phyloP scores from a whole-genome alignment of 1,140 invertebrate genomes.

The Drosophila persimilis region DNA sequence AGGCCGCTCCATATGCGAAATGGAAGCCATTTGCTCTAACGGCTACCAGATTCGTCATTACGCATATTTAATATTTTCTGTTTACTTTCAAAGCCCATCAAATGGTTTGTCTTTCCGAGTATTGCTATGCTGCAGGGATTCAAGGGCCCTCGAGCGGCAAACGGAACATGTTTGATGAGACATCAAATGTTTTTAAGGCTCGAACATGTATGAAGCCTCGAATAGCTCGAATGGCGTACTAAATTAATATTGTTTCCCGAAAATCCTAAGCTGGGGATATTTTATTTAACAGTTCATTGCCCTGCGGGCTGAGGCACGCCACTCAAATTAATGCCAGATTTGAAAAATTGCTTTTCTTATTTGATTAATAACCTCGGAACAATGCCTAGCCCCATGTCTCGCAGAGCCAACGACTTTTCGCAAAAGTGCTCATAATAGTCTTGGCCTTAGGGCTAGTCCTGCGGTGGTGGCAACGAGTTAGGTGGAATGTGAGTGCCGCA shows the following conservation, averaged over 20 bases:
- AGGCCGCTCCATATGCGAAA: no score
- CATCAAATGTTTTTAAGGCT: not conserved
- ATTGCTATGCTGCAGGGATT: not conserved
- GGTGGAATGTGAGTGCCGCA: not conserved
- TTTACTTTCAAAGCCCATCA: conserved; percentile 11
- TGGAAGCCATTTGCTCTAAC: conserved; percentile 31
- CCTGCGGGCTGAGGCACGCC: conserved; percentile 32
- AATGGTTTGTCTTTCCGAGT: conserved; percentile 12
- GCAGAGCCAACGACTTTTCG: not conserved
- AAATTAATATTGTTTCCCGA: not conserved
- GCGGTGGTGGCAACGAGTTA: conserved; percentile 34
- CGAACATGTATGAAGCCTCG: conserved; percentile 10
- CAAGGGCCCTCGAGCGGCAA: not conserved
- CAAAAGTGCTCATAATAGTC: conserved; percentile 48
- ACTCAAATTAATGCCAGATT: conserved; percentile 54
- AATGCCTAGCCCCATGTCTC: conserved; percentile 12
- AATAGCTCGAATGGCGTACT: no score
- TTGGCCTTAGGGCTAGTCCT: conserved; percentile 16
- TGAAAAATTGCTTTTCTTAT: conserved; percentile 53
- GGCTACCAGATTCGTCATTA: conserved; percentile 46
- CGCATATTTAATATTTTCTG: conserved; percentile 48
- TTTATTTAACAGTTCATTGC: conserved; percentile 57
- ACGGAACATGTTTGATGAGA: conserved; percentile 23
- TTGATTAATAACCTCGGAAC: conserved; percentile 52
- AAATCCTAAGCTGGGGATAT: conserved; percentile 18